A percentile compares a stretch with the other conserved stretches of the same genome.
Evolutionary conservation across 2,888 invertebrate species (phyloP).

Genomic region (Cerastis leucographa): DNA sequence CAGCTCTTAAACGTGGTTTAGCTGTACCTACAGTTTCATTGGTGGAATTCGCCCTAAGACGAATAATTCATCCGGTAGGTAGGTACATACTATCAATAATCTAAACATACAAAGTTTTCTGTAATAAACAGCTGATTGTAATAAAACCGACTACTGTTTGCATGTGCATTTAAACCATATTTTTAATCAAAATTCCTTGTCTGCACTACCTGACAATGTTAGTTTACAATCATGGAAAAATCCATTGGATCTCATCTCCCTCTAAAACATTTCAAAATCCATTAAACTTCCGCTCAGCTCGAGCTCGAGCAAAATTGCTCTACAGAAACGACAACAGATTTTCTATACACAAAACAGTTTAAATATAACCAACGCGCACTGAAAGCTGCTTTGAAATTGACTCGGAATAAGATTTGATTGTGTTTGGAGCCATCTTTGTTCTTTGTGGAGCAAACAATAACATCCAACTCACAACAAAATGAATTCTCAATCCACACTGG

Average conservation of each 20-base stretch:
- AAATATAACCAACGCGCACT: constrained; percentile 5
- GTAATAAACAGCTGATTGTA: background rate
- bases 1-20: background rate
- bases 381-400: constrained; percentile 30
- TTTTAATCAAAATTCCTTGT: background rate
- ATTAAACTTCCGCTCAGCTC: background rate
- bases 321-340: background rate
- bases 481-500: constrained; percentile 5
- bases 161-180: background rate
- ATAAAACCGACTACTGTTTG: background rate
- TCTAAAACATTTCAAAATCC: background rate
- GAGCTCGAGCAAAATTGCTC: background rate
- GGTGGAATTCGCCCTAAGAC: background rate
- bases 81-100: background rate
- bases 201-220: background rate
- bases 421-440: constrained; percentile 35
- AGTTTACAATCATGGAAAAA: background rate
- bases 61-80: background rate
- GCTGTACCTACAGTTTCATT: background rate
- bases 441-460: constrained; percentile 45
- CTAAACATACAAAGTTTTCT: background rate
- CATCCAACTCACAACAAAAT: constrained; percentile 29
- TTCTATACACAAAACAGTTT: constrained; percentile 25
- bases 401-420: constrained; percentile 40
- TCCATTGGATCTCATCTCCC: background rate